Evolutionary conservation across 2,113 vertebrate species (phyloP).

Genomic region (Hypanus sabinus): DNA sequence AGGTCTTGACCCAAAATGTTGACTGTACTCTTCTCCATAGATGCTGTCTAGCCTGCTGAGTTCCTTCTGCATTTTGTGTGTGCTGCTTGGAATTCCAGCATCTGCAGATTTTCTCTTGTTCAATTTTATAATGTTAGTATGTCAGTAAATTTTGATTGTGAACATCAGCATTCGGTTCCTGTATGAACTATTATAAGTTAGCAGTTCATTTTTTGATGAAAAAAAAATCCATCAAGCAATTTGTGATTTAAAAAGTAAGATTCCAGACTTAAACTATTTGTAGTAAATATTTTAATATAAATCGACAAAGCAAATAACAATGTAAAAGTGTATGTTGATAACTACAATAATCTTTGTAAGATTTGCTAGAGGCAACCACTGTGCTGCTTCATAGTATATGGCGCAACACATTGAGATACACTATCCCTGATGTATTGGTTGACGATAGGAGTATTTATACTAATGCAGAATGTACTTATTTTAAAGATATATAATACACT

Average conservation of each 20-base stretch:
- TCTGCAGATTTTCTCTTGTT: no score
- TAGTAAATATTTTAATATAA: background rate
- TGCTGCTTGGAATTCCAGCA: no score
- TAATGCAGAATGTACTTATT: no score
- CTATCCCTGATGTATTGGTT: background rate
- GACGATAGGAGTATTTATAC: background rate
- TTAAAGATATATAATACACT: no score
- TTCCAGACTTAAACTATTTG: background rate
- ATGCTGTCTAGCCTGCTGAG: no score
- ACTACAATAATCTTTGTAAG: background rate
- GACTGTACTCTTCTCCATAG: no score
- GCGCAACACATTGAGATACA: background rate
- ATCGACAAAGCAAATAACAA: background rate
- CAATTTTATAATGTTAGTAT: conserved; percentile 1
- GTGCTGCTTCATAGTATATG: background rate
- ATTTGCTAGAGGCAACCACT: background rate
- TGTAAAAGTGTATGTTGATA: background rate
- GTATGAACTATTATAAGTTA: background rate
- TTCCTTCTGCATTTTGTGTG: no score
- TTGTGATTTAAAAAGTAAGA: background rate
- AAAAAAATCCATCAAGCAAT: background rate
- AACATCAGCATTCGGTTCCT: background rate
- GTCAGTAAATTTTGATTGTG: background rate
- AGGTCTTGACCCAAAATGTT: no score
- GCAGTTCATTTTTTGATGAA: background rate